Conservation (phyloP, 2,113 vertebrate genomes). For the Amazona vittata region DNA sequence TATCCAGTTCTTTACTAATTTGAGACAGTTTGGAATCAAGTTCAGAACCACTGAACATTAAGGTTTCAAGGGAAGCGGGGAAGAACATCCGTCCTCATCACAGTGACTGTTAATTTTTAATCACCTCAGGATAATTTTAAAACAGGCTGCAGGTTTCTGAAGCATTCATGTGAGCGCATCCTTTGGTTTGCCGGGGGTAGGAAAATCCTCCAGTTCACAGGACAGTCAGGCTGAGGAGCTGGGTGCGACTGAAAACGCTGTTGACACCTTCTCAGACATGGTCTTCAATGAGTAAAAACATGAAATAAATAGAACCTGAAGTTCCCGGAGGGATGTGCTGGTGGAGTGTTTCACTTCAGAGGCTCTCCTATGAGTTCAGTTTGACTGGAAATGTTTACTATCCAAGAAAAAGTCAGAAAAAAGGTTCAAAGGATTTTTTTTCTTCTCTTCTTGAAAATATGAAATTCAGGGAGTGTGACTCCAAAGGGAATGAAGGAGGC, state of each 20-base stretch:
- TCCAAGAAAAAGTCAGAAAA: background rate
- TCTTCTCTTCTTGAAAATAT: conserved; percentile 6
- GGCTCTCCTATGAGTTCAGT: background rate
- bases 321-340: background rate
- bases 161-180: conserved; percentile 5
- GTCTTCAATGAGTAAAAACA: background rate
- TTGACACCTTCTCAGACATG: background rate
- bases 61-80: conserved; percentile 14
- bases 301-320: background rate
- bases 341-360: background rate
- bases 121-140: background rate
- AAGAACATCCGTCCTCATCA: background rate
- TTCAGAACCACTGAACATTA: background rate
- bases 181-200: background rate
- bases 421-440: background rate
- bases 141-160: conserved; percentile 36
- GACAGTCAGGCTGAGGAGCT: background rate
- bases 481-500: background rate
- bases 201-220: background rate
- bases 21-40: background rate
- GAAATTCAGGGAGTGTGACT: background rate
- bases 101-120: conserved; percentile 23
- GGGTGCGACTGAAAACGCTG: background rate
- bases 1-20: background rate
- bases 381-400: conserved; percentile 33